Conservation (phyloP, 2,797 vertebrate species). For the Bovichtus variegatus region DNA sequence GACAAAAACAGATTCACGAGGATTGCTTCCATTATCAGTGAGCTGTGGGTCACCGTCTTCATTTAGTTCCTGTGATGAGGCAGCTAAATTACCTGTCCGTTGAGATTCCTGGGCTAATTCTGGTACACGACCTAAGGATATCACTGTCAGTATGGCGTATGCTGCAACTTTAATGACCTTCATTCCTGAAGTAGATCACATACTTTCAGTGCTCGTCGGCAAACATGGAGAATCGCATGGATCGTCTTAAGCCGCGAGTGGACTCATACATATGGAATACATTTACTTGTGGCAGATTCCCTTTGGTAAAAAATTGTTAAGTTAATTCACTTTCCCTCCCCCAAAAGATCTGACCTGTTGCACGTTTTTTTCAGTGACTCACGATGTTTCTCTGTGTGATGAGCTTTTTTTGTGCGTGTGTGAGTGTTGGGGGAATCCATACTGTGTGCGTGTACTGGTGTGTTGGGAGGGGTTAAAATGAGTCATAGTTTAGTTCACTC, state of each 20-base stretch:
- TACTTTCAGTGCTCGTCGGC: background rate
- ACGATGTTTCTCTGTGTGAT: background rate
- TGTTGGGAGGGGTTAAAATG: slow-evolving; percentile 78
- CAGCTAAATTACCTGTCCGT: slow-evolving; percentile 57
- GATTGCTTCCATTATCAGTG: background rate
- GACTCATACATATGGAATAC: slow-evolving; percentile 15
- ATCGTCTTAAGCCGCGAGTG: slow-evolving; percentile 6
- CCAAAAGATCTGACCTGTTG: background rate
- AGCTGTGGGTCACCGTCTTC: slow-evolving; percentile 35
- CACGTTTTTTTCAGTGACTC: background rate
- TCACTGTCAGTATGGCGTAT: slow-evolving; percentile 31
- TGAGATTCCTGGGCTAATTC: slow-evolving; percentile 63
- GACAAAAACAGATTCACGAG: background rate
- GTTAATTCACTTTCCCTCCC: background rate
- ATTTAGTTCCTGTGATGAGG: slow-evolving; percentile 47
- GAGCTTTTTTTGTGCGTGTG: slow-evolving; percentile 1
- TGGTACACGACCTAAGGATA: slow-evolving; percentile 4
- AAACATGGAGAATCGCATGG: slow-evolving; percentile 10
- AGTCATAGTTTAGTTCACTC: slow-evolving; percentile 80
- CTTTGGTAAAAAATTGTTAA: slow-evolving; percentile 15
- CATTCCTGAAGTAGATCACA: slow-evolving; percentile 14
- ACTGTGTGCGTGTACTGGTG: slow-evolving; percentile 38
- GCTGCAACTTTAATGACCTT: slow-evolving; percentile 25
- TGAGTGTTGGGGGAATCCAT: slow-evolving; percentile 22
- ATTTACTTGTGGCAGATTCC: slow-evolving; percentile 1